Evolutionary conservation across 2,797 vertebrate genomes (phyloP).

Genomic region (Pseudopleuronectes americanus): DNA sequence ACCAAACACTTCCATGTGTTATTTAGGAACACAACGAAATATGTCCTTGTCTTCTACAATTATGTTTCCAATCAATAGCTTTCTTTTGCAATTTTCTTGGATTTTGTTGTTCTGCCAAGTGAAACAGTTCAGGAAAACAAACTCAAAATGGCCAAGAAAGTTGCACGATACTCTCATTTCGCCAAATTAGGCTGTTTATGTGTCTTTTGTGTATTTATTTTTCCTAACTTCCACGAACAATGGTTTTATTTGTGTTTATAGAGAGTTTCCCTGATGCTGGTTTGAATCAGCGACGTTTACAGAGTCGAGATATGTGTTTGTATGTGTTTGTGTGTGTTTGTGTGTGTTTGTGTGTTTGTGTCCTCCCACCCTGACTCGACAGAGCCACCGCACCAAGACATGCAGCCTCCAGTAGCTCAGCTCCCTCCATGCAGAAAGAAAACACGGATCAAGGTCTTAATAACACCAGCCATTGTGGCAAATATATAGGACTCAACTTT

Average conservation of each 20-base stretch:
- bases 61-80: slow-evolving; percentile 3
- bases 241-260: slow-evolving; percentile 30
- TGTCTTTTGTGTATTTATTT: slow-evolving; percentile 25
- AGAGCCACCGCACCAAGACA: slow-evolving; percentile 15
- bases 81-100: background rate
- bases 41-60: slow-evolving; percentile 18
- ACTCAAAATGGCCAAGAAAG: background rate
- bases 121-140: slow-evolving; percentile 17
- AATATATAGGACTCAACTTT: slow-evolving; percentile 72
- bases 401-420: slow-evolving; percentile 53
- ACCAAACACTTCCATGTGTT: background rate
- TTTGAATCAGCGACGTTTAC: slow-evolving; percentile 50
- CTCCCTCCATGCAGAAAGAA: slow-evolving; percentile 71
- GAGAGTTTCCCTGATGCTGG: slow-evolving; percentile 11
- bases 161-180: background rate
- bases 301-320: slow-evolving; percentile 19
- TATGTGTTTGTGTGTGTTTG: slow-evolving; percentile 12
- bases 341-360: background rate
- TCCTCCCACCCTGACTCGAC: slow-evolving; percentile 9
- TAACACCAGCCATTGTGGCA: slow-evolving; percentile 73
- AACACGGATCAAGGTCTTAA: slow-evolving; percentile 77
- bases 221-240: slow-evolving; percentile 19
- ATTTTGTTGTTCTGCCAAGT: slow-evolving; percentile 9
- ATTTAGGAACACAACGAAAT: background rate
- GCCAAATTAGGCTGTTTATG: slow-evolving; percentile 14